Conservation (phyloP, 1,140 invertebrate genomes). For the Trichonephila clavata region DNA sequence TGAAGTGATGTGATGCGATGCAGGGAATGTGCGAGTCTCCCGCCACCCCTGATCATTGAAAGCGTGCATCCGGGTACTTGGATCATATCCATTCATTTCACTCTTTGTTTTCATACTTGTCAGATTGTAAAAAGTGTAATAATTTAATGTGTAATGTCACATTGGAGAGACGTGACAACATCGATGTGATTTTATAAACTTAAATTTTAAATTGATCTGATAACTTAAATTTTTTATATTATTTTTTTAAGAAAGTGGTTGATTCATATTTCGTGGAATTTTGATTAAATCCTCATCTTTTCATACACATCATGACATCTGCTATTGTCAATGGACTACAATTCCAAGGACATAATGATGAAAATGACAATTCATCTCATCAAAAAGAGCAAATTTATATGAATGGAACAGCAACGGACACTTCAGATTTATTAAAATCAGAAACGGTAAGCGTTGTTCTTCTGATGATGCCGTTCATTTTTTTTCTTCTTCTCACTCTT, state of each 20-base stretch:
- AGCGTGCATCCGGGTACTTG: constrained; percentile 72
- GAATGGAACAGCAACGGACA: constrained; percentile 71
- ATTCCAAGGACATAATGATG: constrained; percentile 65
- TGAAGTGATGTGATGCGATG: constrained; percentile 21
- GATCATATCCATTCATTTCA: constrained; percentile 51
- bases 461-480: not conserved
- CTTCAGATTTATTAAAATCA: constrained; percentile 65
- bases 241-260: not conserved
- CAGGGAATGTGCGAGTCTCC: constrained; percentile 10
- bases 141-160: constrained; percentile 6
- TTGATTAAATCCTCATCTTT: not conserved
- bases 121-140: constrained; percentile 32
- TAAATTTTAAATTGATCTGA: not conserved
- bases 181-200: constrained; percentile 41
- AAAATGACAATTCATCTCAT: constrained; percentile 74
- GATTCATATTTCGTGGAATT: not conserved
- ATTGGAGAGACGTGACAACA: not conserved
- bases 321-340: constrained; percentile 67
- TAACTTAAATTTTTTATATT: not conserved
- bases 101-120: constrained; percentile 72
- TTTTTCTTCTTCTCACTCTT: not conserved
- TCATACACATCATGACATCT: constrained; percentile 60
- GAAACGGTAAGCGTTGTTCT: constrained; percentile 60
- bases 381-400: constrained; percentile 69
- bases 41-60: constrained; percentile 10